Evolutionary conservation across 2,113 vertebrate genomes (phyloP), one percentile per base, ranked within the genome.

Genomic region (Promerops cafer): DNA sequence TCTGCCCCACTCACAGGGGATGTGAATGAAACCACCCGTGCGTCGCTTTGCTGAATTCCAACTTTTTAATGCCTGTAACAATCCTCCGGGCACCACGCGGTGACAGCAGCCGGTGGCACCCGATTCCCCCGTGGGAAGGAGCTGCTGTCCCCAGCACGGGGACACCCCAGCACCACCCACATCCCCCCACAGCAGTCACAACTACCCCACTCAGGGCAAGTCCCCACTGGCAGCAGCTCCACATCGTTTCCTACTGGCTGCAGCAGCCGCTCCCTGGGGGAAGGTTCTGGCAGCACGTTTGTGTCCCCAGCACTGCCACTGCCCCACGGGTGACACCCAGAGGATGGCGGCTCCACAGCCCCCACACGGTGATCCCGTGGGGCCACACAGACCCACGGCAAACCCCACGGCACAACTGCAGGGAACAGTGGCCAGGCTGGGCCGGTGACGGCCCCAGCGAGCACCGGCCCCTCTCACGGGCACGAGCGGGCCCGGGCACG

Each of bases 401-500:
- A 91, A 83, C 42, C 84, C 68, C 81, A 76, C 11, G 6, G 72
- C 77, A 80, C 63, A 37, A 28, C 57, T 6, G 9, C 75, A 3
- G 54, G 63, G 31, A 16, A 30, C 2, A 3, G 64, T 0, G 47
- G 35, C 79, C 80, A 2, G 63, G 49, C 33, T 6, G 4, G 56
- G 5, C 65, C 0, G 2, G 80, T 8, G 87, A 33, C 0, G 0
- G 31, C 31, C 60, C 17, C 7, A 0, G 0, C 0, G 49, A 35
- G 23, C 42, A 3, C 42, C 3, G 2, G 42, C 14, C 47, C 30
- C 80, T 7, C 4, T 37, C 63, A 13, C 1, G 7, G 50, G 33
- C 33, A 39, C 2, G 0, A 33, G 22, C 2, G 0, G 84, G 30
- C 11, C 27, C 1, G 2, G 45, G 39, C 33, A 16, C 1, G 0